Evolutionary conservation across 2,888 invertebrate species (phyloP).

Genomic region (Melangyna quadrimaculata): DNA sequence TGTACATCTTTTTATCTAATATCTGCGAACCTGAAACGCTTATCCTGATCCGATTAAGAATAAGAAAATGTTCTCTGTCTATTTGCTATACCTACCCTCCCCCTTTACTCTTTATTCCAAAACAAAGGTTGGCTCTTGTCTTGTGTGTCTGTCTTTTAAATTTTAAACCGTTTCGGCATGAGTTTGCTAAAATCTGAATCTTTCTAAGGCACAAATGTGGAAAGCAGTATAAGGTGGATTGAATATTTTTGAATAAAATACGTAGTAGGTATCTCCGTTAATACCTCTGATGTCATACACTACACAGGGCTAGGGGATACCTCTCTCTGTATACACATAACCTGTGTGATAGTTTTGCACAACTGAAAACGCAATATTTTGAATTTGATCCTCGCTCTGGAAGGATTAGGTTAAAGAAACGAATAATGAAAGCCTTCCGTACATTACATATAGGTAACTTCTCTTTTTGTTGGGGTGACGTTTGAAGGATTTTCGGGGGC

Average conservation of each 20-base stretch:
- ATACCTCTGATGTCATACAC: neutral
- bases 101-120: neutral
- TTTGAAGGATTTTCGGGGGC: slow-evolving; percentile 43
- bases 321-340: neutral
- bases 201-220: neutral
- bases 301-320: neutral
- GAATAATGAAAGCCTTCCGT: slow-evolving; percentile 19
- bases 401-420: slow-evolving; percentile 47
- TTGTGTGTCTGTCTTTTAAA: slow-evolving; percentile 43
- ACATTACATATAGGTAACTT: neutral
- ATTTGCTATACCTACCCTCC: neutral
- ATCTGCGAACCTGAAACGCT: slow-evolving; percentile 58
- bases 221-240: slow-evolving; percentile 39
- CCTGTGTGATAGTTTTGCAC: slow-evolving; percentile 54
- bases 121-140: slow-evolving; percentile 39
- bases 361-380: slow-evolving; percentile 56
- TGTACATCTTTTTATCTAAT: slow-evolving; percentile 35
- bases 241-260: slow-evolving; percentile 49
- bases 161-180: slow-evolving; percentile 2
- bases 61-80: slow-evolving; percentile 50
- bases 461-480: slow-evolving; percentile 41
- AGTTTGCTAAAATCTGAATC: slow-evolving; percentile 9
- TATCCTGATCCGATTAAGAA: slow-evolving; percentile 74
- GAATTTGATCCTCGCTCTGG: slow-evolving; percentile 54
- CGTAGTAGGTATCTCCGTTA: neutral